Evolutionary conservation across 2,797 vertebrate genomes (phyloP).

Genomic region (Spondyliosoma cantharus): DNA sequence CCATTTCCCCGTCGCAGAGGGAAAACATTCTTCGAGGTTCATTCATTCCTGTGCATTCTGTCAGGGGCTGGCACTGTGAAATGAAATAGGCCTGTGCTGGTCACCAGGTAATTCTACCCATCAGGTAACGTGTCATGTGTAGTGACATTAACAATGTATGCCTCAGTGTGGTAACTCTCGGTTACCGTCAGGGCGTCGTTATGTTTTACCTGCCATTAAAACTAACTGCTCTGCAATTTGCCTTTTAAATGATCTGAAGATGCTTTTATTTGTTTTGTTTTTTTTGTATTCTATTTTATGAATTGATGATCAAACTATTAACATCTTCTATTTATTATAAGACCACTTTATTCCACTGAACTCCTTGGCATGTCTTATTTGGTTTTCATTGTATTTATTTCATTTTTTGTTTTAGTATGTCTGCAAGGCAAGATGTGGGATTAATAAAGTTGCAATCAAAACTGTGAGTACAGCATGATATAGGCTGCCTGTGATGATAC

Average conservation of each 20-base stretch:
- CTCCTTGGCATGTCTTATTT: too few species aligned
- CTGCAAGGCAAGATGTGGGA: too few species aligned
- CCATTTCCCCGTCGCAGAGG: not conserved
- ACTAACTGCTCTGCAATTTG: too few species aligned
- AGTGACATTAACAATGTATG: conserved; percentile 70
- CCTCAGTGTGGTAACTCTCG: conserved; percentile 27
- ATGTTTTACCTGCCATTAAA: not conserved
- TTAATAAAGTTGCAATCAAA: not conserved
- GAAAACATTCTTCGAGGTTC: not conserved
- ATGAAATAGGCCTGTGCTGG: conserved; percentile 46
- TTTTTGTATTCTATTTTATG: too few species aligned
- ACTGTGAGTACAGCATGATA: not conserved
- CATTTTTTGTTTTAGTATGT: too few species aligned
- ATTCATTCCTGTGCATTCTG: conserved; percentile 13
- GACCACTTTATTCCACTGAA: too few species aligned
- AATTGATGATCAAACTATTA: too few species aligned
- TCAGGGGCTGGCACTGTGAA: conserved; percentile 30
- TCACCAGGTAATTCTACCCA: conserved; percentile 68
- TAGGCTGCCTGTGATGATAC: not conserved
- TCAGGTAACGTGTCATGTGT: conserved; percentile 40
- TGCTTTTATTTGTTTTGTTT: too few species aligned
- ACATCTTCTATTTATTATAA: too few species aligned
- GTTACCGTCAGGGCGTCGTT: not conserved
- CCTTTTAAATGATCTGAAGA: too few species aligned
- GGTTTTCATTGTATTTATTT: too few species aligned